Conservation (phyloP, 2,797 vertebrate genomes). For the Hoplostethus atlanticus region DNA sequence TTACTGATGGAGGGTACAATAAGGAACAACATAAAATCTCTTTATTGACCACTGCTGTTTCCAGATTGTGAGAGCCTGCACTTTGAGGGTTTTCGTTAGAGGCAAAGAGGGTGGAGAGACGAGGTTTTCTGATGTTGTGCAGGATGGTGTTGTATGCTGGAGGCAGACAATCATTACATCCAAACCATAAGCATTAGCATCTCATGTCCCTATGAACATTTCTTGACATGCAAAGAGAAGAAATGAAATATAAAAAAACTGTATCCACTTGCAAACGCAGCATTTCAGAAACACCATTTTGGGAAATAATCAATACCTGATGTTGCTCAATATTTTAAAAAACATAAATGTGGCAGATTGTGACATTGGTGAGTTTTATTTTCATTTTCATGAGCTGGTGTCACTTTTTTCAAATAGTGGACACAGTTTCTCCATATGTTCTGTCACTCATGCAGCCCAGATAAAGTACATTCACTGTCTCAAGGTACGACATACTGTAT, state of each 20-base stretch:
- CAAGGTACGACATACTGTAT: no score
- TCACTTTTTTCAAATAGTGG: no score
- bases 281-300: not conserved
- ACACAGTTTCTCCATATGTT: not conserved
- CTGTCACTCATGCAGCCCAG: not conserved
- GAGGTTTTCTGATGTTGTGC: not conserved
- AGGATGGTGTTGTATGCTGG: not conserved
- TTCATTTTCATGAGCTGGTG: no score
- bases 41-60: slow-evolving; percentile 29
- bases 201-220: slow-evolving; percentile 45
- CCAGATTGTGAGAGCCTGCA: not conserved
- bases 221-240: slow-evolving; percentile 15
- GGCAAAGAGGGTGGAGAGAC: not conserved
- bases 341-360: no score
- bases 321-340: no score
- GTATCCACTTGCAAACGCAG: not conserved
- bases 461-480: not conserved
- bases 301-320: not conserved
- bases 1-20: slow-evolving; percentile 45
- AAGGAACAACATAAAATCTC: not conserved
- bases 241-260: not conserved
- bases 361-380: no score
- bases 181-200: slow-evolving; percentile 63
- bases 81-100: not conserved
- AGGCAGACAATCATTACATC: slow-evolving; percentile 39